Base-by-base conservation (phyloP, 2,797 vertebrate species). In the Propithecus deckenii region DNA sequence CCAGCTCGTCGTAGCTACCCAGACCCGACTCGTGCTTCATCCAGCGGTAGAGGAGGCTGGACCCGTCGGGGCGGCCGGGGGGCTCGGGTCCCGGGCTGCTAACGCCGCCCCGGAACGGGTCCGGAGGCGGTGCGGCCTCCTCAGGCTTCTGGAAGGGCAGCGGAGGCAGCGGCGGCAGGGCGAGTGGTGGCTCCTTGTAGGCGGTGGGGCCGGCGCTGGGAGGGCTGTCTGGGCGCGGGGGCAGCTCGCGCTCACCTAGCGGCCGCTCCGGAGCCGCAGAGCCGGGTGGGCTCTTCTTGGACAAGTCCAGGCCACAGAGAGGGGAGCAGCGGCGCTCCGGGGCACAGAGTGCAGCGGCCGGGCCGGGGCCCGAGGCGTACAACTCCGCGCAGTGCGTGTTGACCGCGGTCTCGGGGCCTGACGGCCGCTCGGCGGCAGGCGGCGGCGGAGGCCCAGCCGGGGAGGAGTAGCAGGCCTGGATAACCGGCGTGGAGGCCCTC, bases 281-380 rank as follows among this genome's bases (percentile, higher is more conserved):
- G 98, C 98, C 98, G 98, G 97, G 98, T 97, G 99, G 99, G 98
- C 99, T 99, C 98, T 99, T 99, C 98, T 99, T 99, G 97, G 99
- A 99, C 92, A 99, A 99, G 98, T 99, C 99, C 55, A 99, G 99
- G 98, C 99, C 99, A 12, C 99, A 99, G 98, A 99, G 99, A 0
- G 99, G 99, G 15, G 99, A 99, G 98, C 99, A 99, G 98, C 99
- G 99, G 91, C 99, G 99, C 91, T 99, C 99, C 1, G 98, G 98
- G 0, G 99, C 98, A 94, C 99, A 99, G 52, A 99, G 99, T 92
- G 99, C 99, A 0, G 99, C 99, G 79, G 98, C 97, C 1, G 99
- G 98, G 98, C 99, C 99, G 79, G 99, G 98, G 61, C 99, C 98
- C 20, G 99, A 99, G 52, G 99, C 99, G 32, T 99, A 99, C 32